phyloP scores from a whole-genome alignment of 2,797 vertebrate species.

The Rhabdomys pumilio region DNA sequence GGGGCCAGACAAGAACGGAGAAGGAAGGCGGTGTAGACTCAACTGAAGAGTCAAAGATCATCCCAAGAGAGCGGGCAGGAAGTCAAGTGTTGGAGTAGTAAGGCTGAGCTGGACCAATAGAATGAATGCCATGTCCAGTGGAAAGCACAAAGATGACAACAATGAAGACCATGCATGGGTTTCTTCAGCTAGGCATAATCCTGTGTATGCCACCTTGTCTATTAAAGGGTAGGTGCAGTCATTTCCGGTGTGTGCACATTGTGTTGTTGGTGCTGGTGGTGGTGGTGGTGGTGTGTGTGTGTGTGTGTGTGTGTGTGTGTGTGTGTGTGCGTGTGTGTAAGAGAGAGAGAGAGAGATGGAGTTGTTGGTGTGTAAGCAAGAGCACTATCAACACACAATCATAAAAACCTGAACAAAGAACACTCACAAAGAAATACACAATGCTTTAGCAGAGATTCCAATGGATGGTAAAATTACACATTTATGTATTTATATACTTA shows the following conservation, averaged over 20 bases:
- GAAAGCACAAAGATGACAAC: not conserved
- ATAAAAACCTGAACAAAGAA: not conserved
- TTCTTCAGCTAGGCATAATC: not conserved
- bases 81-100: not conserved
- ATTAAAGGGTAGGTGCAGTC: not conserved
- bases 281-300: not conserved
- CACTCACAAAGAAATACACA: not conserved
- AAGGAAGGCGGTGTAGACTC: not conserved
- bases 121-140: not conserved
- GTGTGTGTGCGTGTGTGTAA: not conserved
- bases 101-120: not conserved
- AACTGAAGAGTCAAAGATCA: not conserved
- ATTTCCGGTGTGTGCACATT: not conserved
- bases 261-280: not conserved
- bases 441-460: slow-evolving; percentile 19
- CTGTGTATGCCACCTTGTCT: not conserved
- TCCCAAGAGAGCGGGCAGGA: not conserved
- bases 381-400: not conserved
- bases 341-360: not conserved
- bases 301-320: not conserved
- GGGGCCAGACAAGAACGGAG: not conserved
- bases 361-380: not conserved
- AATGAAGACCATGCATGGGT: not conserved
- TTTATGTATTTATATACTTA: slow-evolving; percentile 10
- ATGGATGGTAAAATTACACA: not conserved